Evolutionary conservation across 2,797 vertebrate species (phyloP), one percentile per base, ranked within the genome.

Genomic region (Champsocephalus esox): DNA sequence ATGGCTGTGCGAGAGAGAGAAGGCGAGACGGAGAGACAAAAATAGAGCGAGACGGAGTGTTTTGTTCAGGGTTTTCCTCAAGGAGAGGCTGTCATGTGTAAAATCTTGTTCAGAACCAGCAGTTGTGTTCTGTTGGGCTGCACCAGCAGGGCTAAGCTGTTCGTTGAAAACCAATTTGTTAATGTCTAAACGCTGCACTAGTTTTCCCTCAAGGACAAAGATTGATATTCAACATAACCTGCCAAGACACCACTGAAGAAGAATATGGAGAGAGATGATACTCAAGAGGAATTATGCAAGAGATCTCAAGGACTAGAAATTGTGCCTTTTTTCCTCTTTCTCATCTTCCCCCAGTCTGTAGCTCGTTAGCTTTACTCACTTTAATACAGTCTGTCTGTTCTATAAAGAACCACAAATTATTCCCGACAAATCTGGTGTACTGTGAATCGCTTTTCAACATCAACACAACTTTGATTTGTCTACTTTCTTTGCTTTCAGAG

Each of bases 81-180:
- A 87, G 75, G 83, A 90, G 80, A 89, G 55, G 81, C 90, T 90
- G 90, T 87, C 89, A 87, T 87, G 81, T 92, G 87, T 89, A 91
- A 92, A 92, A 92, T 90, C 87, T 88, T 79, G 74, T 87, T 89
- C 78, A 87, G 72, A 89, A 84, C 70, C 69, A 86, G 69, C 71
- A 72, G 73, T 83, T 84, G 82, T 86, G 82, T 86, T 81, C 80
- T 85, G 80, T 83, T 89, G 80, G 79, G 84, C 84, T 88, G 77
- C 81, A 86, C 80, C 82, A 89, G 83, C 84, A 91, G 73, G 70
- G 71, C 80, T 88, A 85, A 90, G 84, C 86, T 90, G 79, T 90
- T 94, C 81, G 75, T 87, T 93, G 85, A 92, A 93, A 93, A 83
- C 83, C 84, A 93, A 93, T 94, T 93, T 92, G 91, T 93, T 90